Evolutionary conservation across 2,113 vertebrate genomes (phyloP).

Genomic region (Cricetomys ansorgei): DNA sequence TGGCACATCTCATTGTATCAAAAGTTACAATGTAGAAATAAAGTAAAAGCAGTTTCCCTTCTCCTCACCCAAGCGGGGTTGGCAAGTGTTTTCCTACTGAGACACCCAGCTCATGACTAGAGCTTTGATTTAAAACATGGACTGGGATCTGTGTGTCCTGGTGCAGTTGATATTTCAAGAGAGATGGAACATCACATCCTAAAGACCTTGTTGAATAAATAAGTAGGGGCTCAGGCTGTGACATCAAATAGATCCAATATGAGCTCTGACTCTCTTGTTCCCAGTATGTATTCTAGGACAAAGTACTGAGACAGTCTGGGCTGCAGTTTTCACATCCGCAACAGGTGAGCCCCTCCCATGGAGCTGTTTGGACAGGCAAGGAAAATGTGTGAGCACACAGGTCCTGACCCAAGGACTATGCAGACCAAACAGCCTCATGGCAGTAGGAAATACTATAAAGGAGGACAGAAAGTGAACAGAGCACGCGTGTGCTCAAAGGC

Average conservation of each 20-base stretch:
- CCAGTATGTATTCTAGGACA: background rate
- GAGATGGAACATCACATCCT: background rate
- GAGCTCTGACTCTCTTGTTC: background rate
- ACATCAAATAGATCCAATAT: background rate
- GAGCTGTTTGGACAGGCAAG: background rate
- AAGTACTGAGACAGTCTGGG: background rate
- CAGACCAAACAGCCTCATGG: background rate
- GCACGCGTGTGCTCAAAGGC: background rate
- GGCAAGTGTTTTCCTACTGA: background rate
- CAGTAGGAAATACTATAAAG: background rate
- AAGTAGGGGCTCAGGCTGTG: background rate
- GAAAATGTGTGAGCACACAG: background rate
- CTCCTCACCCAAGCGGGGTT: background rate
- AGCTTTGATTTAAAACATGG: background rate
- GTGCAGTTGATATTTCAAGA: constrained; percentile 40
- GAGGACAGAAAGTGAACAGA: background rate
- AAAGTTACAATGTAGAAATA: constrained; percentile 27
- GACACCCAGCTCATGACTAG: background rate
- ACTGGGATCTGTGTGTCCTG: background rate
- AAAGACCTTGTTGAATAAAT: background rate
- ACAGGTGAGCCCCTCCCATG: too few species aligned
- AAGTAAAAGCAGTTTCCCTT: constrained; percentile 16
- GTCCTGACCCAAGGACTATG: background rate
- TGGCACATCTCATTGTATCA: background rate
- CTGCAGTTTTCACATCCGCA: background rate